Base-by-base conservation (phyloP, 2,797 vertebrate genomes). In the Mus spretus region DNA sequence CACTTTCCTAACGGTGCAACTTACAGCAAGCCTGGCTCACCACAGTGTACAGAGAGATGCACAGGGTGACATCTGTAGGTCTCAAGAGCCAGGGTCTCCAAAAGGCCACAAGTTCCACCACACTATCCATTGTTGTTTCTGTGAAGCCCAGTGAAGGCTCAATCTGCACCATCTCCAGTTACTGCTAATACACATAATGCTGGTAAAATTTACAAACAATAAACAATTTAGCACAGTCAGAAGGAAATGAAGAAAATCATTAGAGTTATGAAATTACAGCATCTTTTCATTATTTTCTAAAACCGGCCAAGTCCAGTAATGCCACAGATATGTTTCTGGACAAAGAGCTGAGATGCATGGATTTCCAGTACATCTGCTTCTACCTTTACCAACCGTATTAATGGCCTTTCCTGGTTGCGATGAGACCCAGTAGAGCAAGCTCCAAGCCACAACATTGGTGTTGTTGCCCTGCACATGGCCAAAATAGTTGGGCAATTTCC, bases 261-360 rank as follows among this genome's bases (percentile, higher is more conserved):
- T 22, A 88, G 53, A 74, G 13, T 81, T 89, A 88, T 78, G 59
- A 91, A 82, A 91, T 90, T 26, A 53, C 28, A 79, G 55, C 22
- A 81, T 20, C 26, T 72, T 93, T 63, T 94, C 20, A 80, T 79
- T 93, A 34, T 11, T 96, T 93, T 93, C n/a, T 47, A 13, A 85
- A 50, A 40, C 55, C 77, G 31, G 10, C 10, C 12, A 81, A 65
- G 80, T 55, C 34, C 12, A 90, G 57, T 85, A 92, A 78, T 28
- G 1, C 22, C 10, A 22, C 67, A 47, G 57, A n/a, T 85, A 37
- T 75, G 28, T 92, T 95, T 93, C 22, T 67, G 72, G 72, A 88
- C 28, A 78, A 81, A 34, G 55, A 50, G 40, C 20, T 78, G 10
- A 50, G 37, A 44, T 81, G 8, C 0, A 0, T 91, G 13, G 37